Evolutionary conservation across 2,113 vertebrate genomes (phyloP).

Genomic region (Eptatretus burgeri): DNA sequence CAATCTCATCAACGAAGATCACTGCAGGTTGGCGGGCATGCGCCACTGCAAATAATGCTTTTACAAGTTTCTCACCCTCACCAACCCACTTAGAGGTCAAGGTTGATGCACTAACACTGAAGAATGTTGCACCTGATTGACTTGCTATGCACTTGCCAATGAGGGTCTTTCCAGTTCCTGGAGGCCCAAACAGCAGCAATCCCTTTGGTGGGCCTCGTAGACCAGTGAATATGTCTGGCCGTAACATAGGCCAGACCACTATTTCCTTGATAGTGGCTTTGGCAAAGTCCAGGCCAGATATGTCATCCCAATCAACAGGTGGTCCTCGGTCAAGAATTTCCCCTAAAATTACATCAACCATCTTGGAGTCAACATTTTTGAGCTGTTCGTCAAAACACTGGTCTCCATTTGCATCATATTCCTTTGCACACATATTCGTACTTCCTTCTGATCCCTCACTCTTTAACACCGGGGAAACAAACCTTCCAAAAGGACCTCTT

Average conservation of each 20-base stretch:
- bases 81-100: slow-evolving; percentile 94
- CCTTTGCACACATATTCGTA: slow-evolving; percentile 9
- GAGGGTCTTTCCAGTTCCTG: slow-evolving; percentile 77
- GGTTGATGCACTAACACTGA: slow-evolving; percentile 85
- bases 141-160: slow-evolving; percentile 88
- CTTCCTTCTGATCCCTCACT: slow-evolving; percentile 24
- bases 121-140: slow-evolving; percentile 82
- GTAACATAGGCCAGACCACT: slow-evolving; percentile 86
- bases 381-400: slow-evolving; percentile 34
- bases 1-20: slow-evolving; percentile 89
- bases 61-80: slow-evolving; percentile 89
- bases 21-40: slow-evolving; percentile 69
- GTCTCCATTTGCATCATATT: slow-evolving; percentile 12
- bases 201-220: slow-evolving; percentile 77
- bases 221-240: slow-evolving; percentile 78
- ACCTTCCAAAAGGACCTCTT: slow-evolving; percentile 45
- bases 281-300: slow-evolving; percentile 73
- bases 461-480: slow-evolving; percentile 44
- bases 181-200: slow-evolving; percentile 69
- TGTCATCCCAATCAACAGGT: slow-evolving; percentile 61
- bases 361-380: slow-evolving; percentile 68
- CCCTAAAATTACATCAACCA: slow-evolving; percentile 68
- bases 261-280: slow-evolving; percentile 86
- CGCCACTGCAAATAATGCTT: slow-evolving; percentile 55
- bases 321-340: slow-evolving; percentile 87